phyloP scores from a whole-genome alignment of 2,113 vertebrate species.

The Lophochroa leadbeateri region DNA sequence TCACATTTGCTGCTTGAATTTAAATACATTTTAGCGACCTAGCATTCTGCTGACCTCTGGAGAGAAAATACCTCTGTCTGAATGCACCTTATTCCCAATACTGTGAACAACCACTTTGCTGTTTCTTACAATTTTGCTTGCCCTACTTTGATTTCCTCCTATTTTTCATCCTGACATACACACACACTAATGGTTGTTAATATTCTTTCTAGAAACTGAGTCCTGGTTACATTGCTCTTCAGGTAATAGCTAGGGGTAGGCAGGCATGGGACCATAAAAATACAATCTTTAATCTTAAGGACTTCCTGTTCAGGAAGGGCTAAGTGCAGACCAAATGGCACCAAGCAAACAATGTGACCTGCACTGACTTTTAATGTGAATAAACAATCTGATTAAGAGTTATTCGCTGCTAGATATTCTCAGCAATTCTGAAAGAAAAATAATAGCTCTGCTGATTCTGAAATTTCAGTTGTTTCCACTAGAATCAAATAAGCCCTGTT shows the following conservation, averaged over 20 bases:
- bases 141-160: constrained; percentile 57
- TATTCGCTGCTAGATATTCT: constrained; percentile 42
- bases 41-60: neutral
- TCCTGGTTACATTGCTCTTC: constrained; percentile 57
- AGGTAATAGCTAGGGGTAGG: constrained; percentile 56
- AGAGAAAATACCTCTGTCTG: neutral
- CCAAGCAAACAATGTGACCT: constrained; percentile 66
- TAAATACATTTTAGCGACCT: neutral
- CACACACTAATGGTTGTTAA: constrained; percentile 43
- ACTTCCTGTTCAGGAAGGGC: constrained; percentile 77
- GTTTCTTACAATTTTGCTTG: constrained; percentile 18
- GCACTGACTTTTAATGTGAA: constrained; percentile 51
- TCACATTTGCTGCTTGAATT: neutral
- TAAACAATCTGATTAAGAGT: constrained; percentile 73
- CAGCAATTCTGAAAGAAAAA: constrained; percentile 41
- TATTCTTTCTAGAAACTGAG: constrained; percentile 61
- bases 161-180: constrained; percentile 59
- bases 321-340: constrained; percentile 76
- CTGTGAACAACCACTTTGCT: constrained; percentile 2
- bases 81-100: neutral
- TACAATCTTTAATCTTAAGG: constrained; percentile 79
- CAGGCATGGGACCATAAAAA: constrained; percentile 73
- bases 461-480: constrained; percentile 31
- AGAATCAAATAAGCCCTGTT: constrained; percentile 37
- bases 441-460: neutral